Evolutionary conservation across 2,888 invertebrate species (phyloP).

Genomic region (Noctua comes): DNA sequence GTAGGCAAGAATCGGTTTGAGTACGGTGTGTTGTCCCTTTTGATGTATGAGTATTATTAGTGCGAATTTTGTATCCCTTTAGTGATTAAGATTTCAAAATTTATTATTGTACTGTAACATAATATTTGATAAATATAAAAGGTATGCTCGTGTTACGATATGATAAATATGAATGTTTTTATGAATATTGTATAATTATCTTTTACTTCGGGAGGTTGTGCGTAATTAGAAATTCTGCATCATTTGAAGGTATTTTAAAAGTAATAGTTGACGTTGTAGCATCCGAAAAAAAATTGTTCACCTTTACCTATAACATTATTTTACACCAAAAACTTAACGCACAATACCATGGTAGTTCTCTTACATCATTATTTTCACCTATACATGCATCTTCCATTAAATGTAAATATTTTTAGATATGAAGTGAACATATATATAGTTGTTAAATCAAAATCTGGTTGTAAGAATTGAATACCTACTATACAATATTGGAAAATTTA

Average conservation of each 20-base stretch:
- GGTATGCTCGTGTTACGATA: conserved; percentile 74
- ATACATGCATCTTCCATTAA: conserved; percentile 72
- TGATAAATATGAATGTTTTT: conserved; percentile 79
- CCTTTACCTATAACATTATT: conserved; percentile 77
- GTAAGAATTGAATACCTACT: conserved; percentile 60
- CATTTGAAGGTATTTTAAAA: conserved; percentile 50
- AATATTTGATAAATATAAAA: conserved; percentile 68
- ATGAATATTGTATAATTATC: conserved; percentile 79
- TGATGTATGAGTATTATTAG: conserved; percentile 88
- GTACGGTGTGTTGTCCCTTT: conserved; percentile 73
- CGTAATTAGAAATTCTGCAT: conserved; percentile 74
- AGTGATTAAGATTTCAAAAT: conserved; percentile 87
- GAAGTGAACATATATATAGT: conserved; percentile 69
- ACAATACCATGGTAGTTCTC: conserved; percentile 70
- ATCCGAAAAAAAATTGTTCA: conserved; percentile 49
- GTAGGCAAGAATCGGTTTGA: conserved; percentile 62
- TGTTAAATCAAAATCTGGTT: conserved; percentile 70
- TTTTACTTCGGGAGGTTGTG: conserved; percentile 85
- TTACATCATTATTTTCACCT: conserved; percentile 61
- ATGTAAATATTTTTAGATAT: conserved; percentile 75
- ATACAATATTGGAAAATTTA: conserved; percentile 64
- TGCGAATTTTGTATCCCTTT: conserved; percentile 88
- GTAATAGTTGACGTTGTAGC: conserved; percentile 41
- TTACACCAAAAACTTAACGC: conserved; percentile 73
- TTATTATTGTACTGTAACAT: conserved; percentile 85